A percentile compares a stretch with the other conserved stretches of the same genome.
Conservation (phyloP, 2,797 vertebrate genomes). For the Petrocephalus sullivani region DNA sequence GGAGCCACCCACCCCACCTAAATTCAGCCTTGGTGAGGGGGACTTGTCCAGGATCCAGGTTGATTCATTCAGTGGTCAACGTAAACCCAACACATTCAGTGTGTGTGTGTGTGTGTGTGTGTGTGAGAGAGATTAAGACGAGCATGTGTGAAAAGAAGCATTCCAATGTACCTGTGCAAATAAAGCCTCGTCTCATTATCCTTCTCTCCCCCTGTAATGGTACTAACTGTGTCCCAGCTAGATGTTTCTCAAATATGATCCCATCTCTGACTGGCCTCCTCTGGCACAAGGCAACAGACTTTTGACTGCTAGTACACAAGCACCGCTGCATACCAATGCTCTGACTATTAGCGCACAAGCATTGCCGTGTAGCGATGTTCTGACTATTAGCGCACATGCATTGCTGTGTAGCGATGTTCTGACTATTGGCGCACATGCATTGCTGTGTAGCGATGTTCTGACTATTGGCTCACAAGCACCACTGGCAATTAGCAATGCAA, state of each 20-base stretch:
- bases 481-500: too few relatives aligned
- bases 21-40: background rate
- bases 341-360: background rate
- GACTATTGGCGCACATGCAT: background rate
- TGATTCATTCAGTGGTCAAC: background rate
- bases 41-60: background rate
- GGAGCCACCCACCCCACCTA: background rate
- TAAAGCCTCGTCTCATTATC: background rate
- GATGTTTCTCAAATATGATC: background rate
- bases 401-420: background rate
- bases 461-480: too few relatives aligned
- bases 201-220: background rate
- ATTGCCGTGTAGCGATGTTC: background rate
- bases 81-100: background rate
- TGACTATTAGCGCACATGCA: background rate
- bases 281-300: background rate
- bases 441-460: background rate
- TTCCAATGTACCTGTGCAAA: background rate
- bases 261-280: background rate
- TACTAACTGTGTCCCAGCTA: background rate
- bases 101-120: background rate
- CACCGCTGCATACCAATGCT: background rate
- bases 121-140: background rate
- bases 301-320: background rate
- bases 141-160: background rate